Conservation (phyloP, 2,797 vertebrate species). For the Catamblyrhynchus diadema region DNA sequence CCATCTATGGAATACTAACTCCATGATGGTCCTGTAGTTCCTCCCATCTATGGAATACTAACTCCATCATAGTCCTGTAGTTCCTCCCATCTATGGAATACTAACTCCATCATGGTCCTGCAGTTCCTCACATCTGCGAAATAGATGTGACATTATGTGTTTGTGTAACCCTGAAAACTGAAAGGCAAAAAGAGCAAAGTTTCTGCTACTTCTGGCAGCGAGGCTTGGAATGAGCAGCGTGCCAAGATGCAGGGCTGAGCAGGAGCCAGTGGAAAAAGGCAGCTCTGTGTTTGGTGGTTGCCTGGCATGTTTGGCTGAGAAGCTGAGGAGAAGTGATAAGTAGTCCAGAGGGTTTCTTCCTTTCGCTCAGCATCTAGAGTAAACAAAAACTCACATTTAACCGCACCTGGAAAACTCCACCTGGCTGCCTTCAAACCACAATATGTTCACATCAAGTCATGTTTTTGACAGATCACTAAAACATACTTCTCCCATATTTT, state of each 20-base stretch:
- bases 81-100: neutral
- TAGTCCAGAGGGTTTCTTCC: slow-evolving; percentile 10
- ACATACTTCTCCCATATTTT: neutral
- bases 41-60: neutral
- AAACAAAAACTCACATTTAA: neutral
- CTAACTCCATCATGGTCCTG: neutral
- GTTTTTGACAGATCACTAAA: slow-evolving; percentile 21
- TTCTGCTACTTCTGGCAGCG: slow-evolving; percentile 21
- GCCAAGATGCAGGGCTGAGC: slow-evolving; percentile 48
- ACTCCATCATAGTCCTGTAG: too few relatives aligned
- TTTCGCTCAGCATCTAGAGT: neutral
- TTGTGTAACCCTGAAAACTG: slow-evolving; percentile 60
- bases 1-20: neutral
- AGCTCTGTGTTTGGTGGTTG: slow-evolving; percentile 39
- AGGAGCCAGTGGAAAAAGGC: slow-evolving; percentile 50
- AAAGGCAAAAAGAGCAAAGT: slow-evolving; percentile 34
- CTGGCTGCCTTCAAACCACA: neutral
- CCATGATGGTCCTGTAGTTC: neutral
- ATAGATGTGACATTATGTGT: neutral
- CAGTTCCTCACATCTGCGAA: neutral
- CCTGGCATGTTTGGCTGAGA: slow-evolving; percentile 9
- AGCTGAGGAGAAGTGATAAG: neutral
- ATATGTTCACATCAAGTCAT: neutral
- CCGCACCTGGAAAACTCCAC: neutral
- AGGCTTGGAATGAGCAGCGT: neutral